Conservation (phyloP, 1,140 invertebrate species). For the Mya arenaria region DNA sequence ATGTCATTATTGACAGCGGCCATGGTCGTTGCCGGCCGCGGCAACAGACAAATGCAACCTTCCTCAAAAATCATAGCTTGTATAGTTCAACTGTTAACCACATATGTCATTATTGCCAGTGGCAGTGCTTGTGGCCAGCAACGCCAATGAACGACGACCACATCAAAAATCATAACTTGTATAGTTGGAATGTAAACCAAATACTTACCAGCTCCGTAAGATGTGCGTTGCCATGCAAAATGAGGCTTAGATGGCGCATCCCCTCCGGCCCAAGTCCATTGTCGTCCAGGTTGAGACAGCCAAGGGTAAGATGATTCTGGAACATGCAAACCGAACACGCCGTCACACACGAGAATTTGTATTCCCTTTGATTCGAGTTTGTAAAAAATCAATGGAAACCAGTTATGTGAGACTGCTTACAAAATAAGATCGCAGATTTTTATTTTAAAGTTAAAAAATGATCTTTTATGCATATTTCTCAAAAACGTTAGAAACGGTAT, state of each 20-base stretch:
- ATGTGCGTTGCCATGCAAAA: conserved; percentile 30
- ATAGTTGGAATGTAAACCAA: not conserved
- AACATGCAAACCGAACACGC: not conserved
- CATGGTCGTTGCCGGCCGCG: not conserved
- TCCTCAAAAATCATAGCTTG: not conserved
- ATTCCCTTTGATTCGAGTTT: too few species aligned
- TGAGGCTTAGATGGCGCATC: conserved; percentile 16
- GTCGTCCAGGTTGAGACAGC: conserved; percentile 26
- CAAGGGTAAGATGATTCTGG: conserved; percentile 45
- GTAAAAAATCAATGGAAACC: not conserved
- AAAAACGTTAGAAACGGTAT: not conserved
- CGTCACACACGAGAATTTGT: not conserved
- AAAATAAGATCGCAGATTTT: not conserved
- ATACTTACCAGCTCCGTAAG: conserved; percentile 48
- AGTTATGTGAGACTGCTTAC: not conserved
- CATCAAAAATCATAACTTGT: not conserved
- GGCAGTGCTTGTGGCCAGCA: too few species aligned
- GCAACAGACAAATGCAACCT: not conserved
- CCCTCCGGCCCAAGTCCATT: conserved; percentile 39
- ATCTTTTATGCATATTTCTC: not conserved
- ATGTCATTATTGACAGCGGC: too few species aligned
- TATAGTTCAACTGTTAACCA: not conserved
- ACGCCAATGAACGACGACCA: not conserved
- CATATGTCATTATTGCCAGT: not conserved
- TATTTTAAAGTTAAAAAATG: not conserved